phyloP scores from a whole-genome alignment of 2,113 vertebrate genomes.

The Xyrauchen texanus region DNA sequence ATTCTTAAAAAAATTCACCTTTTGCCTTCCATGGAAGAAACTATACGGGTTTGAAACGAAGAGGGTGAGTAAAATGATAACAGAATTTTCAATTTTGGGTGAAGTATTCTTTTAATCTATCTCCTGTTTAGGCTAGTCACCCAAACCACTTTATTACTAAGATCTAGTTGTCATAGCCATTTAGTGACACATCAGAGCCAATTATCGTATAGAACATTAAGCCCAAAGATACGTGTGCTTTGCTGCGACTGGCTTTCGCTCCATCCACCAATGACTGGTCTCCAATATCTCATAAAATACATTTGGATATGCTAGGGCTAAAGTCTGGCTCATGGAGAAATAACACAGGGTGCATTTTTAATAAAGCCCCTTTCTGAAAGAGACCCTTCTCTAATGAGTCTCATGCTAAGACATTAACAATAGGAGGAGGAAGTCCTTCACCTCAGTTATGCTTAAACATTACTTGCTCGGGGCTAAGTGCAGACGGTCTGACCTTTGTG shows the following conservation, averaged over 20 bases:
- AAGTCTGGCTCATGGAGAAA: conserved; percentile 18
- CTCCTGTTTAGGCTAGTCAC: conserved; percentile 5
- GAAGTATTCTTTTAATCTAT: background rate
- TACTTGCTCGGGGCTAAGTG: conserved; percentile 47
- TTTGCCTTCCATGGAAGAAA: too few species aligned
- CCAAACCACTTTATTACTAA: background rate
- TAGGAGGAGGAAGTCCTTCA: conserved; percentile 37
- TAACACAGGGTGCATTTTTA: conserved; percentile 24
- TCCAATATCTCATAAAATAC: conserved; percentile 30
- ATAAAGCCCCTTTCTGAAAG: conserved; percentile 31
- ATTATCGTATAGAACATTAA: background rate
- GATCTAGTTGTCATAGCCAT: background rate
- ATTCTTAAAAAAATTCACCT: too few species aligned
- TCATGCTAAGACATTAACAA: conserved; percentile 25
- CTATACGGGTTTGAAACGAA: too few species aligned
- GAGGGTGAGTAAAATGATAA: too few species aligned
- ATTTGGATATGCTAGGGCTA: conserved; percentile 26
- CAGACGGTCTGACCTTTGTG: conserved; percentile 36
- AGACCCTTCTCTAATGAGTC: conserved; percentile 9
- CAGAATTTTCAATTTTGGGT: too few species aligned
- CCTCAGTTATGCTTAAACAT: conserved; percentile 52
- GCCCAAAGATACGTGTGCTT: too few species aligned
- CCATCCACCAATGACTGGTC: background rate
- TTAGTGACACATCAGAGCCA: background rate
- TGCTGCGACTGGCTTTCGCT: background rate